Conservation (phyloP, 2,797 vertebrate genomes). For the Phrynocephalus guinanensis region DNA sequence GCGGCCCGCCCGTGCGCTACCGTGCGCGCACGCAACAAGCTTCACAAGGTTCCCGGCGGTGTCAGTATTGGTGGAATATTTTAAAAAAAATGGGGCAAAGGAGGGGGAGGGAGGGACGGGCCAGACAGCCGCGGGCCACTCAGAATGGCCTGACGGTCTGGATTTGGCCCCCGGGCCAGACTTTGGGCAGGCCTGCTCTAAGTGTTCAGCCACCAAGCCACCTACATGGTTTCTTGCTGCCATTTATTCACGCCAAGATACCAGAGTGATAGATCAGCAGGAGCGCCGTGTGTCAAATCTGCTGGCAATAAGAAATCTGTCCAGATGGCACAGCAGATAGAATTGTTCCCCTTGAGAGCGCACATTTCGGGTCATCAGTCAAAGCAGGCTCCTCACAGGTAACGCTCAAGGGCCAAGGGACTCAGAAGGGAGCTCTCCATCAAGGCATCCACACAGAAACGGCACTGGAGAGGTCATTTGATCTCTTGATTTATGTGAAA, state of each 20-base stretch:
- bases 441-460: constrained; percentile 14
- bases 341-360: not conserved
- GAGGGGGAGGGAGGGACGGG: no score
- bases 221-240: not conserved
- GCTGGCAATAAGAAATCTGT: not conserved
- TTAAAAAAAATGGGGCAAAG: no score
- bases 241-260: not conserved
- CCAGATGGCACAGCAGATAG: not conserved
- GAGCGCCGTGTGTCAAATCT: not conserved
- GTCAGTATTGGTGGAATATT: no score
- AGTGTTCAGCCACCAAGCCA: not conserved
- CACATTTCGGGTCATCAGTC: rapidly evolving
- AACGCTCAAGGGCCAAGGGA: not conserved
- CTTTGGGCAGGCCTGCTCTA: no score
- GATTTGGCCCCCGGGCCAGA: no score
- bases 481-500: no score
- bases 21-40: no score
- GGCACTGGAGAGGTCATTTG: no score
- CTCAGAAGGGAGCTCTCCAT: not conserved
- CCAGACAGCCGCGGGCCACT: no score
- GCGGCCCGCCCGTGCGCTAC: no score
- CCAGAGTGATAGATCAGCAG: not conserved
- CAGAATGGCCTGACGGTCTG: no score
- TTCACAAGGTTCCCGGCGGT: no score
- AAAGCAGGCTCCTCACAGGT: not conserved